A percentile compares a stretch with the other conserved stretches of the same genome.
These are phyloP conservation scores for Diorhabda sublineata DNA, from an alignment of 1,140 invertebrate genomes.

Conservation along the genomic window DNA sequence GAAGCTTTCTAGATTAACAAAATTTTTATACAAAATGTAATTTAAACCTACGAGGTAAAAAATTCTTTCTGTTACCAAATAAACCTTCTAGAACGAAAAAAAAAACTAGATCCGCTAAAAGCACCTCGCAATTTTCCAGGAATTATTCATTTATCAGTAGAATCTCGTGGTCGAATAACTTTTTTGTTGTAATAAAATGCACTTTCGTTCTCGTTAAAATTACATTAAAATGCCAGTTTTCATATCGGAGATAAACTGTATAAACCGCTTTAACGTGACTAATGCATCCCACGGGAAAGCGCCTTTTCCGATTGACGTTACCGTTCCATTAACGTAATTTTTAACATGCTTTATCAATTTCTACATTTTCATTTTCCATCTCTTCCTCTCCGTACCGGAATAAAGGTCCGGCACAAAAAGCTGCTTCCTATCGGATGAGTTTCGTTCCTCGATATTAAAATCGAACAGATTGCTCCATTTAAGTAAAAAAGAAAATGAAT, in stretches of 20 bases:
- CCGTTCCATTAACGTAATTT: slow-evolving; percentile 37
- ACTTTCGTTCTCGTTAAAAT: slow-evolving; percentile 42
- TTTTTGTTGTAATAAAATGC: slow-evolving; percentile 23
- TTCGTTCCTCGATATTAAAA: background rate
- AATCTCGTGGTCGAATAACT: slow-evolving; percentile 8
- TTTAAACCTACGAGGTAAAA: too few species aligned
- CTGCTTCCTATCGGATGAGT: background rate
- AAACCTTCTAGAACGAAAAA: too few species aligned
- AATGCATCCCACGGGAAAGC: slow-evolving; percentile 35
- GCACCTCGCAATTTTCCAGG: background rate
- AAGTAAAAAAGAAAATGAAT: too few species aligned
- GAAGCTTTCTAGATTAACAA: too few species aligned
- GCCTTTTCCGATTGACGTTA: slow-evolving; percentile 32
- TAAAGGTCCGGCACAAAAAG: background rate
- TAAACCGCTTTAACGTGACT: slow-evolving; percentile 27
- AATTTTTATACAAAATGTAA: too few species aligned
- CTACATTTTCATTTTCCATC: slow-evolving; percentile 34
- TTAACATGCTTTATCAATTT: slow-evolving; percentile 41
- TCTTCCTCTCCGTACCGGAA: slow-evolving; percentile 34
- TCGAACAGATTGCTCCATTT: too few species aligned
- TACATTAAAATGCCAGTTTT: slow-evolving; percentile 40
- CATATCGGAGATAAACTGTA: slow-evolving; percentile 30
- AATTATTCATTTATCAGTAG: slow-evolving; percentile 12
- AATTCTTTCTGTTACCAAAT: too few species aligned
- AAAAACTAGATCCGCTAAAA: background rate